Evolutionary conservation across 2,797 vertebrate genomes (phyloP).

Genomic region (Petrocephalus schoutedeni): DNA sequence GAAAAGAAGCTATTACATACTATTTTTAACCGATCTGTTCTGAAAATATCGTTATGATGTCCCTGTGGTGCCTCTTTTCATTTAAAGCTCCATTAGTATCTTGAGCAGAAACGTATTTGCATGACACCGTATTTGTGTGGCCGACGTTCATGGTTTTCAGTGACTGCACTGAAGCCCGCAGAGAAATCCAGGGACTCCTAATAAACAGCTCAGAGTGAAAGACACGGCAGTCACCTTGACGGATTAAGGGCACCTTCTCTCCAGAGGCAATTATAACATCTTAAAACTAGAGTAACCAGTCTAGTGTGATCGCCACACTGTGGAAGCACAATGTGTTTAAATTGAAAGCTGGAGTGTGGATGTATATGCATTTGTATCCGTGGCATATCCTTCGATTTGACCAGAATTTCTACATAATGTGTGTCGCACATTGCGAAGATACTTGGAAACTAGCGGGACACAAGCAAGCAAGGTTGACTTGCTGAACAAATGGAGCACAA

Average conservation of each 20-base stretch:
- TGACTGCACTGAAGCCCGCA: background rate
- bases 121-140: background rate
- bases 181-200: background rate
- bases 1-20: background rate
- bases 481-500: slow-evolving; percentile 10
- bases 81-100: background rate
- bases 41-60: background rate
- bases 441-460: background rate
- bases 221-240: slow-evolving; percentile 34
- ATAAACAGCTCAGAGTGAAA: background rate
- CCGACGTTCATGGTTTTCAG: background rate
- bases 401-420: slow-evolving; percentile 21
- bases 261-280: slow-evolving; percentile 36
- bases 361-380: slow-evolving; percentile 7
- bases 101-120: background rate
- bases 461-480: background rate
- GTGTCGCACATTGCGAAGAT: slow-evolving; percentile 32
- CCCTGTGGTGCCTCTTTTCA: background rate
- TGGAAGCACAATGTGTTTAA: slow-evolving; percentile 20
- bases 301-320: slow-evolving; percentile 28
- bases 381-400: slow-evolving; percentile 24
- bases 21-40: background rate
- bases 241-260: slow-evolving; percentile 39
- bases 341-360: slow-evolving; percentile 4
- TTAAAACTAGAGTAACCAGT: slow-evolving; percentile 22